A percentile compares a stretch with the other conserved stretches of the same genome.
phyloP scores from a whole-genome alignment of 2,113 vertebrate genomes.

The Atrichornis clamosus region DNA sequence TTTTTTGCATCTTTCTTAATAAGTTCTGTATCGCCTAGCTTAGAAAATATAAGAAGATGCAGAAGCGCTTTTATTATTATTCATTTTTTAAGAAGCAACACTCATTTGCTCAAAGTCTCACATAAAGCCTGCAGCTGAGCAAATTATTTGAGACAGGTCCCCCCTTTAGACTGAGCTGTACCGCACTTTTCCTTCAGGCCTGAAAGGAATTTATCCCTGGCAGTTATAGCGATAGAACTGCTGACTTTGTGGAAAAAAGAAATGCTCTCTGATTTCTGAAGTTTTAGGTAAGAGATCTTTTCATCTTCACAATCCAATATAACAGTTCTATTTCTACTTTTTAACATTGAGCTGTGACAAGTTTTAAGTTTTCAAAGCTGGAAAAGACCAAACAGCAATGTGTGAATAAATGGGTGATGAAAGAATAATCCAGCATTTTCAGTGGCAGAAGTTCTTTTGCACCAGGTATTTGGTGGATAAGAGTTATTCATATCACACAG shows the following conservation, averaged over 20 bases:
- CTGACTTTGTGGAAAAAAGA: not conserved
- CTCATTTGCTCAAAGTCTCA: not conserved
- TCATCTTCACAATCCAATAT: not conserved
- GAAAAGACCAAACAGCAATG: not conserved
- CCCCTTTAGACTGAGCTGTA: not conserved
- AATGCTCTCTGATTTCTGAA: not conserved
- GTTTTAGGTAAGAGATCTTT: not conserved
- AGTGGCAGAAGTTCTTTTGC: not conserved
- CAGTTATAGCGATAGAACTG: not conserved
- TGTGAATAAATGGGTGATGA: not conserved
- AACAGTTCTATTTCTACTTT: not conserved
- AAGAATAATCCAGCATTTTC: not conserved
- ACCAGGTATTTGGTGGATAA: not conserved
- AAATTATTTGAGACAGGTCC: not conserved
- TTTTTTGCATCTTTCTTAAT: not conserved
- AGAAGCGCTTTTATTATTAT: not conserved
- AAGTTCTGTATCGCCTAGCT: not conserved
- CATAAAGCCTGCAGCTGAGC: not conserved
- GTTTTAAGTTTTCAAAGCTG: not conserved
- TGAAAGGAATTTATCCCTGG: not conserved
- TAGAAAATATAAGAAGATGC: not conserved
- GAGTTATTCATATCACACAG: not conserved
- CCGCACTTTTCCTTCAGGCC: not conserved
- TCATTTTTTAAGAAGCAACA: not conserved
- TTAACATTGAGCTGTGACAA: not conserved